Evolutionary conservation across 2,888 invertebrate species (phyloP).

Genomic region (Myopa testacea): DNA sequence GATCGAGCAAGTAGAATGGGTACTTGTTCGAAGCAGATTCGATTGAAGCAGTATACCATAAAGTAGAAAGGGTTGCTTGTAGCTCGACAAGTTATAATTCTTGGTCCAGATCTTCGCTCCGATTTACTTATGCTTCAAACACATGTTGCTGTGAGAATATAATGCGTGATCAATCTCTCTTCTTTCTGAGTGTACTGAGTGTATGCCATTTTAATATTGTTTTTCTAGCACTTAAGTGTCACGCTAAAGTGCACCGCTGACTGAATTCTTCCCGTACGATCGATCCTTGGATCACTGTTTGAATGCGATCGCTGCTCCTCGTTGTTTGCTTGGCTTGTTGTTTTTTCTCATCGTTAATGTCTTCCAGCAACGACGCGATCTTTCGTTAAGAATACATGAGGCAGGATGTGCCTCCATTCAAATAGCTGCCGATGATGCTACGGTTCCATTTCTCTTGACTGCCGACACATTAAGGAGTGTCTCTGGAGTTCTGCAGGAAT

Average conservation of each 20-base stretch:
- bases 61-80: background rate
- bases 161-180: too few relatives aligned
- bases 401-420: constrained; percentile 24
- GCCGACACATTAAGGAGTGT: background rate
- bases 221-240: background rate
- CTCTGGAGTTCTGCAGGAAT: background rate
- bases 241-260: background rate
- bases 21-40: background rate
- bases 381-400: background rate
- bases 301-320: constrained; percentile 21
- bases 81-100: background rate
- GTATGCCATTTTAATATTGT: background rate
- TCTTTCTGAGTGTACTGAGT: background rate
- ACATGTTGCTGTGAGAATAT: too few relatives aligned
- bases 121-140: too few relatives aligned
- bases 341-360: constrained; percentile 24
- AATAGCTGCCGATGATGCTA: background rate
- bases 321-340: constrained; percentile 17
- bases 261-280: background rate
- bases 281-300: background rate
- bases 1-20: background rate
- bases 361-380: constrained; percentile 1
- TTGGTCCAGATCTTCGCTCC: too few relatives aligned
- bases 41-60: background rate
- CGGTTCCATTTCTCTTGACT: constrained; percentile 1